phyloP scores from a whole-genome alignment of 2,888 invertebrate genomes.

The Trichogramma evanescens region DNA sequence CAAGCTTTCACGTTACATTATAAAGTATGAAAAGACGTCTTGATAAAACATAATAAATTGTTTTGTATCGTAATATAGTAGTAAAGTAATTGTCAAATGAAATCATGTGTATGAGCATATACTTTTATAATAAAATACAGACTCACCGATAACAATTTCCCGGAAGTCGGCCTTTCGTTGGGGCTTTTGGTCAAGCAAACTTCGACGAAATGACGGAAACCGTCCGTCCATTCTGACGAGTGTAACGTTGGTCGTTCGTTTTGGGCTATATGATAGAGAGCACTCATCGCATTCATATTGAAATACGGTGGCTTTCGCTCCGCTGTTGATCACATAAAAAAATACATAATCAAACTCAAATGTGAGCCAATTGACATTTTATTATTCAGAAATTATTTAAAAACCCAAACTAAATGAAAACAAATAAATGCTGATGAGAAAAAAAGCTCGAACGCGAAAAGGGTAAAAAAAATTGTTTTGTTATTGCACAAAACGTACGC shows the following conservation, averaged over 20 bases:
- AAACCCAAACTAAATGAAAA: too few species aligned
- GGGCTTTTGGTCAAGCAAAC: slow-evolving; percentile 93
- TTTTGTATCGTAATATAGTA: too few species aligned
- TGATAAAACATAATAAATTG: too few species aligned
- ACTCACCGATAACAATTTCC: slow-evolving; percentile 65
- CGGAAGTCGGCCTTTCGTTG: slow-evolving; percentile 78
- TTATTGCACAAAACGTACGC: too few species aligned
- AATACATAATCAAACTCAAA: neutral
- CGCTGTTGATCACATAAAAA: slow-evolving; percentile 52
- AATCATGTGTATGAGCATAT: too few species aligned
- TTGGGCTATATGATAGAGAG: slow-evolving; percentile 99
- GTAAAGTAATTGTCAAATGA: too few species aligned
- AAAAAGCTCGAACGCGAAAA: too few species aligned
- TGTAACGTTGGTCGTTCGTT: slow-evolving; percentile 92
- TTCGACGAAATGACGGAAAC: slow-evolving; percentile 90
- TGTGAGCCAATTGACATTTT: neutral
- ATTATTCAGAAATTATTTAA: neutral
- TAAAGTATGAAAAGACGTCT: too few species aligned
- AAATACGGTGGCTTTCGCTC: slow-evolving; percentile 99
- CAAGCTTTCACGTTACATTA: too few species aligned
- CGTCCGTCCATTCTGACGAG: slow-evolving; percentile 82
- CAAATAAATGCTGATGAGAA: too few species aligned
- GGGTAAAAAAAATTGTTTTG: too few species aligned
- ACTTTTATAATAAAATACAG: neutral
- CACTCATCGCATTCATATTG: slow-evolving; percentile 99